phyloP scores from a whole-genome alignment of 2,797 vertebrate species.

The Gallirallus australis region DNA sequence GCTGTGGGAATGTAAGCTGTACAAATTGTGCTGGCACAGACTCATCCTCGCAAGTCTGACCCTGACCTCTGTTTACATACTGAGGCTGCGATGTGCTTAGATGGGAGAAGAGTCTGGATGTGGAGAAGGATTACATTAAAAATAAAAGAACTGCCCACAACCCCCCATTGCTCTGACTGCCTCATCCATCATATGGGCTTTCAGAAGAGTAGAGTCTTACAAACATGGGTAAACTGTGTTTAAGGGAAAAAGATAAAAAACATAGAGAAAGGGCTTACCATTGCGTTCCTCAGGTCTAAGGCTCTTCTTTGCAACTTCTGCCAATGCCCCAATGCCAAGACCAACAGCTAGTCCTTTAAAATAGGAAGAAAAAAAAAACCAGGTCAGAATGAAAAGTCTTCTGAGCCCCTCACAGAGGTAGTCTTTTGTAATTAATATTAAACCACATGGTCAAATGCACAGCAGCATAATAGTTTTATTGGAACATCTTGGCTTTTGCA shows the following conservation, averaged over 20 bases:
- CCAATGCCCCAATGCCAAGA: conserved; percentile 92
- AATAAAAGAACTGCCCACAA: background rate
- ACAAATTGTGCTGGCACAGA: background rate
- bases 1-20: background rate
- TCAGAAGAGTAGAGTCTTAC: background rate
- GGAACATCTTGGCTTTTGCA: background rate
- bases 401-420: background rate
- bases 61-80: background rate
- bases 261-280: conserved; percentile 75
- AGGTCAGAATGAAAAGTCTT: background rate
- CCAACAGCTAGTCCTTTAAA: conserved; percentile 92
- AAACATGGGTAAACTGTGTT: background rate
- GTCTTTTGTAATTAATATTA: background rate
- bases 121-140: background rate
- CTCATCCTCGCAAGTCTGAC: background rate
- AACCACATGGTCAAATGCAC: background rate
- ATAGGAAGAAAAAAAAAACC: background rate
- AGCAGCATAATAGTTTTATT: background rate
- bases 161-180: background rate
- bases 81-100: background rate
- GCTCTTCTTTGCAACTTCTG: conserved; percentile 97
- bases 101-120: background rate
- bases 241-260: background rate
- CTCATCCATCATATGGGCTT: background rate
- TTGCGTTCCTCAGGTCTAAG: conserved; percentile 82